Evolutionary conservation across 1,140 invertebrate genomes (phyloP), one percentile per base, ranked within the genome.

Genomic region (Aphelenchoides fujianensis): DNA sequence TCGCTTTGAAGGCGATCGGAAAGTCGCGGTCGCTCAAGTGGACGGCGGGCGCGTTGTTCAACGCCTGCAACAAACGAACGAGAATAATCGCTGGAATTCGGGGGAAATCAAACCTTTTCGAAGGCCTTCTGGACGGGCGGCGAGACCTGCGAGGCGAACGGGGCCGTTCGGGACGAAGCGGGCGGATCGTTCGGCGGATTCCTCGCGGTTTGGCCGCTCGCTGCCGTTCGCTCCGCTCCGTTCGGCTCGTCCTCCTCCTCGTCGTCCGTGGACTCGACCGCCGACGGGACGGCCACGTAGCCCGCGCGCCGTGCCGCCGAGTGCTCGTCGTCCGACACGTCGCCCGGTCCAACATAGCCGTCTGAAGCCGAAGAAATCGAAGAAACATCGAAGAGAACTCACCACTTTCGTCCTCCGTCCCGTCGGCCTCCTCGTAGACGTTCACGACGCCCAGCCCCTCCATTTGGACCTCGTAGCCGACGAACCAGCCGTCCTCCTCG

Each of bases 391-490:
- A 61, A 61, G 31, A 61, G 36, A 19, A 61, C 2, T 61, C 74
- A 71, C 69, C 57, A 27, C 67, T 73, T n/a, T 72, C 71, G 16
- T 9, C n/a, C n/a, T 74, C n/a, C n/a, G n/a, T n/a, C n/a, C n/a
- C n/a, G n/a, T n/a, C 36, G 1, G 23, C 36, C 19, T 54, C 52
- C 5, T 2, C 70, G 19, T 72, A 59, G 12, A 72, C 37, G 34
- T 72, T 72, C 27, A 72, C 70, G 7, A 72, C 36, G 19, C 70
- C 70, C 9, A 72, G 1, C 9, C 70, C 70, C 19, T 72, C 48
- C 37, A 72, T 74, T 34, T 72, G 71, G 16, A 72, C 70, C 32
- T 72, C 70, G 41, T 72, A 72, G 9, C 70, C 70, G 72, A 72
- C 34, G 7, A 41, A 28, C 70, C 70, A 72, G 16, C 70, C 70